Conservation (phyloP, 2,113 vertebrate species). For the Pachycephala philippinensis region DNA sequence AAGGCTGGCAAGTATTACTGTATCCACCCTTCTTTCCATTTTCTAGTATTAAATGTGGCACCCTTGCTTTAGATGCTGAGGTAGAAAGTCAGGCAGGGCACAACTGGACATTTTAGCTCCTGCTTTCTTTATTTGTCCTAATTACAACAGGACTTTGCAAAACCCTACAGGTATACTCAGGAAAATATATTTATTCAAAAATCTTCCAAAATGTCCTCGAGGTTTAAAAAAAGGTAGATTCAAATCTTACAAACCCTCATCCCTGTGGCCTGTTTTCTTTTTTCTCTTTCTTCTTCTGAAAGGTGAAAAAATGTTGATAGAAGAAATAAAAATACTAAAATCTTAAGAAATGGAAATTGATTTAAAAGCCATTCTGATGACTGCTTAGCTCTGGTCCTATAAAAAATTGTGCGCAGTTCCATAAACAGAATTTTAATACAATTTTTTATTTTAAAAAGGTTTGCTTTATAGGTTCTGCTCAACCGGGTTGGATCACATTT, state of each 20-base stretch:
- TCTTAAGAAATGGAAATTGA: neutral
- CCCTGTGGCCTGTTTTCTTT: rapidly evolving
- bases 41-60: neutral
- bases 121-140: neutral
- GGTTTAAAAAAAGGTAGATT: neutral
- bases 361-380: neutral
- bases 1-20: neutral
- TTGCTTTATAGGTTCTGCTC: neutral
- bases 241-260: neutral
- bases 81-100: neutral
- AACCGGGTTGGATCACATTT: neutral
- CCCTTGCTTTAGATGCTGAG: neutral
- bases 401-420: neutral
- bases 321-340: neutral
- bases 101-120: neutral
- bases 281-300: neutral
- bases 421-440: neutral
- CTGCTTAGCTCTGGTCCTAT: neutral
- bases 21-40: neutral
- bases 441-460: neutral
- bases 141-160: neutral
- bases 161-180: neutral
- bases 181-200: neutral
- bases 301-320: neutral
- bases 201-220: neutral